Percentiles rank a stretch among this genome's conserved stretches.
Evolutionary conservation across 1,140 invertebrate genomes (phyloP).

Genomic region (Tetragnatha versicolor): DNA sequence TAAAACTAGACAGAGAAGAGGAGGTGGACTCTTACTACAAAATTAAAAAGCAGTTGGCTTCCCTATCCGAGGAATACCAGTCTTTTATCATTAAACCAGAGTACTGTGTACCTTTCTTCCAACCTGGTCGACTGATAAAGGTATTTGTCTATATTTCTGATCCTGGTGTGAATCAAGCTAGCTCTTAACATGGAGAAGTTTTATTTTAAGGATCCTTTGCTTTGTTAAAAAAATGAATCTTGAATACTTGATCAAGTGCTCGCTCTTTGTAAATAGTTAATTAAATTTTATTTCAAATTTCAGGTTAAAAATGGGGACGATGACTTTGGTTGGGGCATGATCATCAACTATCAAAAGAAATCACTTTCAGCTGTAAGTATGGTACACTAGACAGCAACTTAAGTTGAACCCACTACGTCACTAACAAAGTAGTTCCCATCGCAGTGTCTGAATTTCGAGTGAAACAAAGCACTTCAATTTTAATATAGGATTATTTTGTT

Average conservation of each 20-base stretch:
- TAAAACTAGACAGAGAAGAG: constrained; percentile 71
- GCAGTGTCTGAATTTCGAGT: no score
- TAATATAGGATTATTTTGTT: no score
- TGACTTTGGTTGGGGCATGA: constrained; percentile 95
- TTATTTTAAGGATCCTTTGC: not conserved
- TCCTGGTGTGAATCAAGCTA: not conserved
- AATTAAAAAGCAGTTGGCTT: constrained; percentile 81
- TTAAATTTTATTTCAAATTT: not conserved
- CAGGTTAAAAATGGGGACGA: constrained; percentile 76
- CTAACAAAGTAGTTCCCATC: no score
- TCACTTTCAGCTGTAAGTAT: constrained; percentile 65
- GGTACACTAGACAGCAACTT: no score
- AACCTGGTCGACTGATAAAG: constrained; percentile 90
- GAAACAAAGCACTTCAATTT: no score
- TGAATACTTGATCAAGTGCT: not conserved
- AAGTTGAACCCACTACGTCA: no score
- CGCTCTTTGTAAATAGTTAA: not conserved
- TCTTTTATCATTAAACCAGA: constrained; percentile 83
- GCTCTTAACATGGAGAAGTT: not conserved
- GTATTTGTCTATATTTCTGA: constrained; percentile 65
- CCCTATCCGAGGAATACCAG: constrained; percentile 77
- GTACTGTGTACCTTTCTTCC: constrained; percentile 91
- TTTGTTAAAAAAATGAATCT: no score
- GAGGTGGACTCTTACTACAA: constrained; percentile 84
- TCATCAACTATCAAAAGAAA: constrained; percentile 84